A percentile compares a stretch with the other conserved stretches of the same genome.
These are phyloP conservation scores for Pherbina coryleti DNA, from an alignment of 2,888 invertebrate genomes.

Conservation along the genomic window DNA sequence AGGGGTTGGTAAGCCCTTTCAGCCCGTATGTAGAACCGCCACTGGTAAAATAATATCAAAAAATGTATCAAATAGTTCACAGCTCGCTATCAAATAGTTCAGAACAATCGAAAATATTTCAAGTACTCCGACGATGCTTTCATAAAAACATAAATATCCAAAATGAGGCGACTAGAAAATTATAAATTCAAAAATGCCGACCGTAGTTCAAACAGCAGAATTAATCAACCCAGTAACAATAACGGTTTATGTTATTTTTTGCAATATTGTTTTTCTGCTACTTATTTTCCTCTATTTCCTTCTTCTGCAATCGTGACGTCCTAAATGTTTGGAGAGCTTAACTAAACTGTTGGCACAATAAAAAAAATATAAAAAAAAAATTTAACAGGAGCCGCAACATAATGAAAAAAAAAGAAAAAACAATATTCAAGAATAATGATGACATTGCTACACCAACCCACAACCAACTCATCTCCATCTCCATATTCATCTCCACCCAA, in stretches of 20 bases:
- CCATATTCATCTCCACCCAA: constrained; percentile 42
- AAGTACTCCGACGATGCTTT: too few relatives aligned
- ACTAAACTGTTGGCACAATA: constrained; percentile 63
- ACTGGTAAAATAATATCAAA: too few relatives aligned
- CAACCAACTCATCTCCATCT: constrained; percentile 32
- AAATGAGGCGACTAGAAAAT: not conserved
- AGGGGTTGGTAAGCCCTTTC: too few relatives aligned
- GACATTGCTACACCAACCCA: constrained; percentile 61
- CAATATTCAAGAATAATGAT: constrained; percentile 66
- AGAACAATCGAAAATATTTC: too few relatives aligned
- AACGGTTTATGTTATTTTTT: constrained; percentile 60
- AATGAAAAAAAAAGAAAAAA: constrained; percentile 50
- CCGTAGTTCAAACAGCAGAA: constrained; percentile 44
- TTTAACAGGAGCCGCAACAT: constrained; percentile 22
- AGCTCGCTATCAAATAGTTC: too few relatives aligned
- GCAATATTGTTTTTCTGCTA: constrained; percentile 40
- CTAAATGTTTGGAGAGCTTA: constrained; percentile 50
- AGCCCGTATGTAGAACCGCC: too few relatives aligned
- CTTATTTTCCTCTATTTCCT: not conserved
- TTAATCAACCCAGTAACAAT: constrained; percentile 63
- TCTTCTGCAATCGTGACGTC: not conserved
- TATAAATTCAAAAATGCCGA: not conserved
- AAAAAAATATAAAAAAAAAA: constrained; percentile 21
- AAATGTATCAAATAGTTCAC: too few relatives aligned
- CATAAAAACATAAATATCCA: too few relatives aligned